These are phyloP conservation scores for Aporrectodea caliginosa DNA, from an alignment of 1,140 invertebrate species.

Conservation along the genomic window DNA sequence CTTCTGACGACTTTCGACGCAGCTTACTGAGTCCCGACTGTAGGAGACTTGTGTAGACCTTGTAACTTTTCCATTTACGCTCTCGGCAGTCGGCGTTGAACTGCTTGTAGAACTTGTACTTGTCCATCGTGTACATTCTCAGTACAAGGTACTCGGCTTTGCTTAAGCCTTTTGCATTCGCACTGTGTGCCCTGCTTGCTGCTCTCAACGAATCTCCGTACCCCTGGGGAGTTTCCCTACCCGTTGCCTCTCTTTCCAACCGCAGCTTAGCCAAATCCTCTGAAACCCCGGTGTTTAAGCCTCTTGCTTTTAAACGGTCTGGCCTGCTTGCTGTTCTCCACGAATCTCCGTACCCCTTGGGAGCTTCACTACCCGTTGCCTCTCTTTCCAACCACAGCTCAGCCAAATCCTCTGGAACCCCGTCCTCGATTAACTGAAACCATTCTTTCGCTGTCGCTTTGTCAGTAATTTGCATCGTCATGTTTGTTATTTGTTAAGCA, in stretches of 20 bases:
- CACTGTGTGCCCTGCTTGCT: not conserved
- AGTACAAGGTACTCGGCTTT: too few species aligned
- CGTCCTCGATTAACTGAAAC: not conserved
- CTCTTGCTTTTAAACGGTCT: too few species aligned
- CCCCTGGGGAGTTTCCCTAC: not conserved
- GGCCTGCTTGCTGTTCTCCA: too few species aligned
- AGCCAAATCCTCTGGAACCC: not conserved
- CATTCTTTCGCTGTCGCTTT: not conserved
- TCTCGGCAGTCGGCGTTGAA: too few species aligned
- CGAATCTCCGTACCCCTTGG: not conserved
- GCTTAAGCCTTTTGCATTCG: not conserved
- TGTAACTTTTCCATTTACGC: too few species aligned
- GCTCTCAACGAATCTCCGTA: not conserved
- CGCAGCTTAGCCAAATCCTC: not conserved
- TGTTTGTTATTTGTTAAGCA: too few species aligned
- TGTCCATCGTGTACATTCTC: too few species aligned
- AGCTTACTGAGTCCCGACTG: too few species aligned
- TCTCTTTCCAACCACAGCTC: not conserved
- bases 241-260: not conserved
- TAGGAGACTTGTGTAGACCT: too few species aligned
- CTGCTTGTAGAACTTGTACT: too few species aligned
- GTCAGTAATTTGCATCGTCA: not conserved
- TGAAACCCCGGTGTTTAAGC: too few species aligned
- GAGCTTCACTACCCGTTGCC: not conserved
- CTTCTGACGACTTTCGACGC: too few species aligned